Evolutionary conservation across 2,113 vertebrate species (phyloP).

Genomic region (Tragulus kanchil): DNA sequence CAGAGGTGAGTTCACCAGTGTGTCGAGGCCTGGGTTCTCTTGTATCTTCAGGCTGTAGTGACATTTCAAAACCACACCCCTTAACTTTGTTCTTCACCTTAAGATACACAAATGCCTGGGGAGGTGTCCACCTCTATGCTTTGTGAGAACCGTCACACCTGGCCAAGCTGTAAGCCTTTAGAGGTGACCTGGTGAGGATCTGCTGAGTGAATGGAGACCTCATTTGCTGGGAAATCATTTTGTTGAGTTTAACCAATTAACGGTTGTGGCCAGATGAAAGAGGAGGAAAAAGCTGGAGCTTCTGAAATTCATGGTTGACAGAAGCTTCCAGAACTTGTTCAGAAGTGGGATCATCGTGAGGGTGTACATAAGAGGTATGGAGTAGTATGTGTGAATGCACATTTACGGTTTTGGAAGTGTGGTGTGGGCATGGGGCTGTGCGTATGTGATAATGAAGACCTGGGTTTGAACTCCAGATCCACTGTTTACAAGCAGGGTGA

Average conservation of each 20-base stretch:
- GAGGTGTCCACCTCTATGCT: neutral
- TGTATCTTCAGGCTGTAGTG: neutral
- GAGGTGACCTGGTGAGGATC: neutral
- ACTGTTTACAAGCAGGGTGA: neutral
- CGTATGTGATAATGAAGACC: neutral
- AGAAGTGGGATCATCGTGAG: fast-evolving
- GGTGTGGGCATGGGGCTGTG: neutral
- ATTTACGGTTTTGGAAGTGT: neutral
- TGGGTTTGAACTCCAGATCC: neutral
- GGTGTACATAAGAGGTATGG: fast-evolving
- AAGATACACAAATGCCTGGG: neutral
- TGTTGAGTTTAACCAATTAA: conserved; percentile 18
- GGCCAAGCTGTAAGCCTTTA: neutral
- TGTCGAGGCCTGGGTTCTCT: neutral
- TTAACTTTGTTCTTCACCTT: neutral
- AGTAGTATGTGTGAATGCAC: neutral
- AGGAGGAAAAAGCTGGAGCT: neutral
- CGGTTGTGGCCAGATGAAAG: conserved; percentile 44
- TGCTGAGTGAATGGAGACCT: neutral
- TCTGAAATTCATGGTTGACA: neutral
- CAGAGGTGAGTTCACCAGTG: neutral
- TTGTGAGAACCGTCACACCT: neutral
- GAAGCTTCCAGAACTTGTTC: neutral
- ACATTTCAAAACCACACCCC: neutral
- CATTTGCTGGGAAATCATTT: neutral